Evolutionary conservation across 2,797 vertebrate species (phyloP), one percentile per base, ranked within the genome.

Genomic region (Enteromius anoplus): DNA sequence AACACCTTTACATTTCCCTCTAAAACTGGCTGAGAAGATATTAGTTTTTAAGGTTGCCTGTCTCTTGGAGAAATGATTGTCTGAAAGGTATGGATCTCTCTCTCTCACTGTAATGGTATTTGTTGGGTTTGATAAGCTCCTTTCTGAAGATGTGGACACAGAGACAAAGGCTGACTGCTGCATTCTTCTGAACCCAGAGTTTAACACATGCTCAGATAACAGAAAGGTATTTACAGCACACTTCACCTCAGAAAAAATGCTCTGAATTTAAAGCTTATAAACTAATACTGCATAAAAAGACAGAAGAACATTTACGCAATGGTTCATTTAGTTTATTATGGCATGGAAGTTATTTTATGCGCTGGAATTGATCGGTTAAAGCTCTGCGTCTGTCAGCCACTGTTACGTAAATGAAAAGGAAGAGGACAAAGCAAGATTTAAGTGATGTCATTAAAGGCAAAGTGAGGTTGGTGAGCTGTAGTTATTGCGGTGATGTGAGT

Each of bases 161-260:
- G 73, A 89, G 82, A 87, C 87, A 85, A 88, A 86, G 85, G 85
- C 83, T 66, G 51, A 87, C 87, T 86, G 68, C 73, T n/a, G 83
- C 80, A 86, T 87, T 87, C 84, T 85, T 82, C 80, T 82, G 71
- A 83, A 83, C 40, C 40, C 55, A 69, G 78, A 55, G 64, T 85
- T 68, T 84, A 80, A 82, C 79, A 86, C 78, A 85, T 73, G 75
- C 73, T 83, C 72, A 83, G 87, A 87, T 87, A 89, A 84, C 80
- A 77, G 71, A 40, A 79, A 66, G 83, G 86, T 86, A 87, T 88
- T 88, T 88, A 88, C 21, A 81, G 55, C 86, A 78, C 72, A 66
- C 71, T 72, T 70, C 86, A 81, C 29, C 49, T 68, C 49, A 73
- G 55, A 60, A 60, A 76, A 84, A 75, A 34, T n/a, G 19, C 9